Percentiles rank a stretch among this genome's conserved stretches.
phyloP scores from a whole-genome alignment of 53 echinoderm and acorn worm genomes.

The Holothuria leucospilota region DNA sequence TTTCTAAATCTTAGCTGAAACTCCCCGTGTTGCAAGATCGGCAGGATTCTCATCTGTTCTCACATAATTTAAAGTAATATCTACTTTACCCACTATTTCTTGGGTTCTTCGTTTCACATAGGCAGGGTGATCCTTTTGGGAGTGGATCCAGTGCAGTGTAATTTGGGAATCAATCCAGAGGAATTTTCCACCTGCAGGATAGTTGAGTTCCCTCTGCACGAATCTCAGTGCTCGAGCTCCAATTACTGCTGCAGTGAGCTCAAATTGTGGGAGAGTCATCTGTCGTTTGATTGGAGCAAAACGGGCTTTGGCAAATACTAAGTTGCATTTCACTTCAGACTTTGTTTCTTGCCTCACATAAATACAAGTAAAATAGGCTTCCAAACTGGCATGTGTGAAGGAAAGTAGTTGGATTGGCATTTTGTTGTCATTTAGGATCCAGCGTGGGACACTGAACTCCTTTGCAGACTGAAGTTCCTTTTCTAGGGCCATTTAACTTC shows the following conservation, averaged over 20 bases:
- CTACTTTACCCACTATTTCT: background rate
- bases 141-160: slow-evolving; percentile 5
- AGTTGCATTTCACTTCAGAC: background rate
- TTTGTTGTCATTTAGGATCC: slow-evolving; percentile 4
- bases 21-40: background rate
- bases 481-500: background rate
- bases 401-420: no score
- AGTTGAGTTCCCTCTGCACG: no score
- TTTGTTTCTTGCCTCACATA: background rate
- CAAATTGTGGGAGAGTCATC: background rate
- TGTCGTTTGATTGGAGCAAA: slow-evolving; percentile 1
- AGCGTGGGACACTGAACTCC: background rate
- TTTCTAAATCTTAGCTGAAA: background rate
- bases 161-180: background rate
- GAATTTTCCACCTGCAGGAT: no score
- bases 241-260: no score
- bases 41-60: background rate
- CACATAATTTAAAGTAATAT: background rate
- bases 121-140: background rate
- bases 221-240: no score
- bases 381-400: background rate
- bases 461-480: background rate
- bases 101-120: slow-evolving; percentile 5
- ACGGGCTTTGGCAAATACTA: no score
- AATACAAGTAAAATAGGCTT: slow-evolving; percentile 5